Evolutionary conservation across 2,888 invertebrate species (phyloP).

Genomic region (Thera britannica): DNA sequence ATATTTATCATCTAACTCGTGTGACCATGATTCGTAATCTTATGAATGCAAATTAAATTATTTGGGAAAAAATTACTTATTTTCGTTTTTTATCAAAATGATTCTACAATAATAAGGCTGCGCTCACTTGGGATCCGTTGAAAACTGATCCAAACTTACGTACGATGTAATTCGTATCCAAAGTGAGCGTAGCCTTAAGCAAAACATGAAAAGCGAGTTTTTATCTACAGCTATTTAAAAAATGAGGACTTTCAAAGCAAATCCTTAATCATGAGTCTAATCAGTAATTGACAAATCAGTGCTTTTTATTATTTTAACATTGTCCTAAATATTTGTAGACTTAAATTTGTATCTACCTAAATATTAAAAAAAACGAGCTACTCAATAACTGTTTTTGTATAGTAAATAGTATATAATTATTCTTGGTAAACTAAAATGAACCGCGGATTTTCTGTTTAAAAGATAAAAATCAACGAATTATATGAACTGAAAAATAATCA

Average conservation of each 20-base stretch:
- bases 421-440: too few species aligned
- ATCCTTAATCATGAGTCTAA: conserved; percentile 76
- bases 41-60: neutral
- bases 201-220: conserved; percentile 37
- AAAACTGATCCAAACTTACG: too few species aligned
- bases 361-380: too few species aligned
- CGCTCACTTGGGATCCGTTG: too few species aligned
- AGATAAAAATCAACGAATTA: too few species aligned
- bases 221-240: conserved; percentile 66
- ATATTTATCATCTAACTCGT: neutral
- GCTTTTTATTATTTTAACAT: conserved; percentile 45
- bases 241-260: conserved; percentile 69
- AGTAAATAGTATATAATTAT: too few species aligned
- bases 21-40: neutral
- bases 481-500: too few species aligned
- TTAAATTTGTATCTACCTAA: neutral
- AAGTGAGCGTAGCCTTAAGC: neutral
- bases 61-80: neutral
- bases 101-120: conserved; percentile 1
- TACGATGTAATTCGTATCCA: too few species aligned
- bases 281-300: conserved; percentile 84
- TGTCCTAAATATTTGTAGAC: neutral
- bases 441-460: too few species aligned
- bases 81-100: neutral
- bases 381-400: too few species aligned